Evolutionary conservation across 2,113 vertebrate genomes (phyloP).

Genomic region (Eupsittula cactorum): DNA sequence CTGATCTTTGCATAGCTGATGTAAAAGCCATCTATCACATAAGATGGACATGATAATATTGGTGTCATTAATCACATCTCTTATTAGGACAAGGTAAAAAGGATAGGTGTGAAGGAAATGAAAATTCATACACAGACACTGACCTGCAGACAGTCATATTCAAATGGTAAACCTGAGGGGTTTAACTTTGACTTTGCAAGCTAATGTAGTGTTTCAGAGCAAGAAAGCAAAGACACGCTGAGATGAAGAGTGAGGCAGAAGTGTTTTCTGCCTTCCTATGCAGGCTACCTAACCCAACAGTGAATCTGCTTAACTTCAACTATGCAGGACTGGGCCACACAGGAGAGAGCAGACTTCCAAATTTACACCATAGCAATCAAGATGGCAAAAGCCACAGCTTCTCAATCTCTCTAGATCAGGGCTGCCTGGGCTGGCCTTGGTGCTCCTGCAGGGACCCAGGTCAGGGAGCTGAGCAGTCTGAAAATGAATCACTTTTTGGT

Average conservation of each 20-base stretch:
- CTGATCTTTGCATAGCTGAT: not conserved
- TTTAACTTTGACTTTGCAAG: not conserved
- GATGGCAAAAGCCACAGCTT: not conserved
- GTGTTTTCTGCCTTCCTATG: not conserved
- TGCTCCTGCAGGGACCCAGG: not conserved
- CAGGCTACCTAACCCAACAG: not conserved
- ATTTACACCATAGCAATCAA: not conserved
- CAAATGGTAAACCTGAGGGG: not conserved
- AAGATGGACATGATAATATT: not conserved
- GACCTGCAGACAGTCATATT: not conserved
- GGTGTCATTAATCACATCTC: not conserved
- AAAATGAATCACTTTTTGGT: not conserved
- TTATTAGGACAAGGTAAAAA: not conserved
- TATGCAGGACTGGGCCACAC: not conserved
- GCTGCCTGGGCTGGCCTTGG: not conserved
- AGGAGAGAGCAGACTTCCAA: not conserved
- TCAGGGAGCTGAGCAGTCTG: not conserved
- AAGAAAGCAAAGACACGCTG: not conserved
- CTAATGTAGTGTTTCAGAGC: fast-evolving
- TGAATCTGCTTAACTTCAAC: not conserved
- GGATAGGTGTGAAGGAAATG: not conserved
- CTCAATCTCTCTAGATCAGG: not conserved
- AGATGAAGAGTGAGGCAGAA: not conserved
- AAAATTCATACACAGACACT: not conserved
- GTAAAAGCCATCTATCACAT: not conserved